A percentile compares a stretch with the other conserved stretches of the same genome.
Conservation (phyloP, 2,888 invertebrate species). For the Caenorhabditis virilis region DNA sequence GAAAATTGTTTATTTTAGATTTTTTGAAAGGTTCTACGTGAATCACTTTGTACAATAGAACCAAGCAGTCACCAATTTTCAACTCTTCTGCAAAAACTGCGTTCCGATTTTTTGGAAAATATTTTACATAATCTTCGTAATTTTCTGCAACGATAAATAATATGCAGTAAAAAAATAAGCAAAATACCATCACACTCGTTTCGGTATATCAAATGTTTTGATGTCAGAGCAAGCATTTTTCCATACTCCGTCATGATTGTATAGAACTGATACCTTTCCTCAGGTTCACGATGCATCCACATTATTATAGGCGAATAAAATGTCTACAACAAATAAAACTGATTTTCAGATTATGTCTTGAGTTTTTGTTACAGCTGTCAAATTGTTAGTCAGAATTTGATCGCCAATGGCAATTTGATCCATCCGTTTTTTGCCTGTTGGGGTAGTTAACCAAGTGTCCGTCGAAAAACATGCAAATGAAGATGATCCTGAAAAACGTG, state of each 20-base stretch:
- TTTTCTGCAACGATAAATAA: slow-evolving; percentile 22
- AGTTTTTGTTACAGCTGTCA: slow-evolving; percentile 21
- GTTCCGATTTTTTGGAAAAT: slow-evolving; percentile 30
- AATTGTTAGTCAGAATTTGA: slow-evolving; percentile 39
- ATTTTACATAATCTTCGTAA: slow-evolving; percentile 35
- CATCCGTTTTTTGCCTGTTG: slow-evolving; percentile 45
- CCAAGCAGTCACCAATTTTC: slow-evolving; percentile 42
- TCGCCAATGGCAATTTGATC: slow-evolving; percentile 45
- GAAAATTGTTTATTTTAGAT: slow-evolving; percentile 6
- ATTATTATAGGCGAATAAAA: slow-evolving; percentile 41
- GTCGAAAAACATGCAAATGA: slow-evolving; percentile 44
- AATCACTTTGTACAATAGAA: slow-evolving; percentile 35
- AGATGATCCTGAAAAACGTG: background rate
- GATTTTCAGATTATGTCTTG: background rate
- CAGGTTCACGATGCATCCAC: slow-evolving; percentile 46
- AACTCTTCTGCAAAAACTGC: slow-evolving; percentile 42
- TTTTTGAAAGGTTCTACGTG: slow-evolving; percentile 7
- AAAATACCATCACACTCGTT: slow-evolving; percentile 32
- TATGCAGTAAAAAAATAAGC: background rate
- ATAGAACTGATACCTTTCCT: slow-evolving; percentile 29
- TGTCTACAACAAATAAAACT: slow-evolving; percentile 10
- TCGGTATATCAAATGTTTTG: slow-evolving; percentile 43
- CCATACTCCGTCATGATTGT: slow-evolving; percentile 54
- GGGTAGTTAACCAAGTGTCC: slow-evolving; percentile 50
- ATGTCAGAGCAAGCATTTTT: slow-evolving; percentile 42